These are phyloP conservation scores for Scopus umbretta DNA, from an alignment of 2,113 vertebrate genomes.

Conservation along the genomic window DNA sequence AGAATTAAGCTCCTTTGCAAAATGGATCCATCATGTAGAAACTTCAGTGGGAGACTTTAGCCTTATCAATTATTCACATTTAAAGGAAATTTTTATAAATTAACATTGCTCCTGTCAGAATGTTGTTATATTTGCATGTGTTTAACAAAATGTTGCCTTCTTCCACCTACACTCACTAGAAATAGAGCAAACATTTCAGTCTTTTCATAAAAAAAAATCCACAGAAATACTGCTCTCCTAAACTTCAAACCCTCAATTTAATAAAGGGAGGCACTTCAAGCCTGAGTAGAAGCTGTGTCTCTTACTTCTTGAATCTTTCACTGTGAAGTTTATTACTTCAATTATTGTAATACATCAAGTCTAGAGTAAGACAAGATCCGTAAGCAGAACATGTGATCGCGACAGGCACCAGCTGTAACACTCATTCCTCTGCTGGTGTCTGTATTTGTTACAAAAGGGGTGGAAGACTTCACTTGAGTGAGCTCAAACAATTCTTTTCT, in stretches of 20 bases:
- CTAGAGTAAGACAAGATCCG: constrained; percentile 23
- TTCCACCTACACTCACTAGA: constrained; percentile 17
- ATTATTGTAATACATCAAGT: constrained; percentile 29
- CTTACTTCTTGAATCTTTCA: background rate
- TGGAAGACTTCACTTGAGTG: constrained; percentile 52
- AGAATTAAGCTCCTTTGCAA: background rate
- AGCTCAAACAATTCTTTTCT: constrained; percentile 53
- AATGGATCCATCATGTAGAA: background rate
- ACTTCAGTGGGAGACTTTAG: background rate
- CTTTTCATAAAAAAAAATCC: background rate
- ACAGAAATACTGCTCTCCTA: background rate
- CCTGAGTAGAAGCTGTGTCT: background rate
- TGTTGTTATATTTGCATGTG: constrained; percentile 1
- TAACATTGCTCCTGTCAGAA: background rate
- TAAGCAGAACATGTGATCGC: constrained; percentile 1
- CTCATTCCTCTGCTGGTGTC: constrained; percentile 42
- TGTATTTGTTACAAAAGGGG: constrained; percentile 37
- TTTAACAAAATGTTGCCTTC: constrained; percentile 15
- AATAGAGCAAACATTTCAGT: constrained; percentile 9
- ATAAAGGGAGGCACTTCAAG: background rate
- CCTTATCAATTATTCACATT: background rate
- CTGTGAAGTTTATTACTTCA: constrained; percentile 36
- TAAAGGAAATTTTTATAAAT: constrained; percentile 13
- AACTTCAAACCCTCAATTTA: background rate
- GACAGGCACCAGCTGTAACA: constrained; percentile 44